These are phyloP conservation scores for Candidula unifasciata DNA, from an alignment of 2,888 invertebrate species.

Conservation along the genomic window DNA sequence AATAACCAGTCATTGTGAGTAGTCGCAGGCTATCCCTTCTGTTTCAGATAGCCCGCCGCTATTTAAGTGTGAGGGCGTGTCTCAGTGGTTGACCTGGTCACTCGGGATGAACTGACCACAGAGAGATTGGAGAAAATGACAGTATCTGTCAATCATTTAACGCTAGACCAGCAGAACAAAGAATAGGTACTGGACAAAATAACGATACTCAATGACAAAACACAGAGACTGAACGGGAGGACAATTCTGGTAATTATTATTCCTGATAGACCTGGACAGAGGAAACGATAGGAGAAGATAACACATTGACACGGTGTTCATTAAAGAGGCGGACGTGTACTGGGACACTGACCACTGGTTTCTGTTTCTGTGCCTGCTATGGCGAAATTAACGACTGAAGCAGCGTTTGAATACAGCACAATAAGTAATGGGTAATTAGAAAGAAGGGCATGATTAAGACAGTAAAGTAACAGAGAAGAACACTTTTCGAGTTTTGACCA, in stretches of 20 bases:
- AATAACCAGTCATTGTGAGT: not conserved
- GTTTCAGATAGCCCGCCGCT: not conserved
- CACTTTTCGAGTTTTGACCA: no score
- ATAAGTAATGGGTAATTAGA: no score
- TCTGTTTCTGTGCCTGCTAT: not conserved
- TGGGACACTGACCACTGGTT: not conserved
- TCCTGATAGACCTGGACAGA: not conserved
- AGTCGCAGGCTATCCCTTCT: not conserved
- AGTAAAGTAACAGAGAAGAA: no score
- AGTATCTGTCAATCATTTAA: constrained; percentile 38
- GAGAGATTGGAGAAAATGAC: constrained; percentile 38
- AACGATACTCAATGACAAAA: constrained; percentile 23
- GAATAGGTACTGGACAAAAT: not conserved
- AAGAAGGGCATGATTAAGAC: no score
- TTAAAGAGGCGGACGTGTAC: not conserved
- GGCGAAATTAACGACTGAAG: not conserved
- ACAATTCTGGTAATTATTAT: constrained; percentile 25
- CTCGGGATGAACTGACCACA: constrained; percentile 31
- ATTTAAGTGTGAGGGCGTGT: constrained; percentile 22
- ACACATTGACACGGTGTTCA: not conserved
- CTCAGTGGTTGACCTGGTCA: not conserved
- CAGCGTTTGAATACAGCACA: no score
- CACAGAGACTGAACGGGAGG: not conserved
- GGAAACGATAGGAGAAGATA: not conserved
- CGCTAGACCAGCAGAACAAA: not conserved